Base-by-base conservation (phyloP, 2,888 invertebrate genomes). In the Spicauda simplicius region DNA sequence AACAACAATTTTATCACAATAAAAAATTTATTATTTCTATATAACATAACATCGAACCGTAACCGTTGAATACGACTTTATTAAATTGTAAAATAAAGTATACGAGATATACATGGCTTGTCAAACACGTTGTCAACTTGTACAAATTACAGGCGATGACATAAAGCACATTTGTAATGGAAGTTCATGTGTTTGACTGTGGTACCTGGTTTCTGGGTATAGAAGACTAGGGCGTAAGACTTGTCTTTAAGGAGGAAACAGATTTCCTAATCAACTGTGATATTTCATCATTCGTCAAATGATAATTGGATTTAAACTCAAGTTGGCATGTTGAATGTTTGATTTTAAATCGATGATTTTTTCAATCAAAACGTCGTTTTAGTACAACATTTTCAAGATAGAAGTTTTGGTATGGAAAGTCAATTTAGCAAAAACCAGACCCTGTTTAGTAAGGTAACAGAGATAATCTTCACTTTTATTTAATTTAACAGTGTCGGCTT, bases 41-140 rank as follows among this genome's bases (percentile, higher is more conserved):
- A 88, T 90, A 91, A 91, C 90, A 90, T 91, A 92, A 91, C 91
- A 90, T 90, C 86, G 81, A 84, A 90, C 91, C 89, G 80, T 87
- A 87, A 91, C 90, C 89, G 76, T 83, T 83, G 73, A 83, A 87
- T 86, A 85, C 82, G 83, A 83, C 81, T 86, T 82, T 88, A 85
- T 83, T 88, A 88, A 84, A 87, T 79, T 80, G 79, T 64, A 64
- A 64, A 64, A 58, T 64, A 64, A 64, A 57, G 52, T 64, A 64
- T 64, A 62, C 16, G 64, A 64, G 81, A 77, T 84, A 83, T 83
- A 76, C 73, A 75, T 73, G 74, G 71, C 70, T 65, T 56, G 59
- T 58, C 58, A 64, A 64, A 64, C 64, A 64, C 64, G 37, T 57
- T 8, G 48, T 45, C 64, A 64, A 64, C 64, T 50, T 37, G 50